Evolutionary conservation across 2,797 vertebrate genomes (phyloP), one percentile per base, ranked within the genome.

Genomic region (Molossus molossus): DNA sequence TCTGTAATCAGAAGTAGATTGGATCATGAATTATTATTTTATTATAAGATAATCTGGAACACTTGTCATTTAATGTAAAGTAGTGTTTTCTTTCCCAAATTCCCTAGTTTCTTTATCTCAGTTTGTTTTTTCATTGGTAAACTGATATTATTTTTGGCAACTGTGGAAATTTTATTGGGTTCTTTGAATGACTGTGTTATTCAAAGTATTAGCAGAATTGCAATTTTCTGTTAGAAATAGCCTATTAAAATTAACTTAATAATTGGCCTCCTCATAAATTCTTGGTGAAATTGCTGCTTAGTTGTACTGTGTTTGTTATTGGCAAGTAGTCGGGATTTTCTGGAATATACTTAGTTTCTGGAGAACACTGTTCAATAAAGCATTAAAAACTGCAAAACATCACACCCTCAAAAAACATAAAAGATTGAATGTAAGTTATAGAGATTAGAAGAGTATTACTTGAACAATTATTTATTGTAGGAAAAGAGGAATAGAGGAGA

Each of bases 181-280:
- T 89, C 23, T 93, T 95, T 73, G 45, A 95, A 55, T 91, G 58
- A 93, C 29, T 84, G 8, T 64, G 10, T 85, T 97, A 70, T 86
- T 88, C 33, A 53, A 90, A 40, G 23, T 58, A 65, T 87, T 83
- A 91, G 15, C 27, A 92, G 60, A 93, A 17, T 91, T 82, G 33
- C 12, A 93, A 17, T 95, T 93, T 94, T 89, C 87, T 96, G 14
- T 82, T 94, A 83, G 23, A 91, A 94, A 64, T 92, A 87, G 27
- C 25, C 69, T 84, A 37, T 95, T 82, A 93, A 92, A 69, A 91
- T 87, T 93, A 65, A 75, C 29, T 77, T 94, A 87, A 79, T 93
- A 91, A 92, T 67, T 83, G 55, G 15, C 18, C 13, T 21, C 23
- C 18, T 79, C 89, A 13, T 91, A 76, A 94, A 95, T 92, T 93